A percentile compares a stretch with the other conserved stretches of the same genome.
phyloP scores from a whole-genome alignment of 2,113 vertebrate genomes.

The Sciurus niger region DNA sequence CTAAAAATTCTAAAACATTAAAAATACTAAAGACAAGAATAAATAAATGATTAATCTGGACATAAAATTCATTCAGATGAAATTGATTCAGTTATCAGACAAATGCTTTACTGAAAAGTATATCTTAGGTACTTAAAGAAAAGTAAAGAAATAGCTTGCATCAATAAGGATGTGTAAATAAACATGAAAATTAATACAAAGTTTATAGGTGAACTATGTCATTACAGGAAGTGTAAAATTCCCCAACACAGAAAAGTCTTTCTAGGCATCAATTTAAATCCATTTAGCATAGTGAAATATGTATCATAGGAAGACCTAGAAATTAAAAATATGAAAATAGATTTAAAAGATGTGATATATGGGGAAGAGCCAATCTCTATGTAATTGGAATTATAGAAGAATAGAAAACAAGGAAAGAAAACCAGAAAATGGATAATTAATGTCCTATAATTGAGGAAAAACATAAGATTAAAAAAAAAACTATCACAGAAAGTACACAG shows the following conservation, averaged over 20 bases:
- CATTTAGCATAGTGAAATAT: not conserved
- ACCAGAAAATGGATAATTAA: not conserved
- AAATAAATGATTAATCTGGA: not conserved
- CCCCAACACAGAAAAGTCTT: not conserved
- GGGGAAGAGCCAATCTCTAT: too few species aligned
- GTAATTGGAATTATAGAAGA: not conserved
- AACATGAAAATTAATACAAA: not conserved
- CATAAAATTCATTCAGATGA: not conserved
- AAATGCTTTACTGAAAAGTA: not conserved
- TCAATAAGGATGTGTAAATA: not conserved
- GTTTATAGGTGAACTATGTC: not conserved
- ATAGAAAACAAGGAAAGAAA: not conserved
- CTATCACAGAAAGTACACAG: not conserved
- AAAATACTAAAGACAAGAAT: not conserved
- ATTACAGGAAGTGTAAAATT: not conserved
- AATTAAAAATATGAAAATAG: not conserved
- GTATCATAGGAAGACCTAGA: not conserved
- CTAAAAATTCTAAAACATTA: not conserved
- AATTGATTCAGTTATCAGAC: not conserved
- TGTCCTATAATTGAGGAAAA: not conserved
- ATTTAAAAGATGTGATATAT: not conserved
- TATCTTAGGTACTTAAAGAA: not conserved
- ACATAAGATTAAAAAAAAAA: not conserved
- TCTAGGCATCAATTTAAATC: not conserved
- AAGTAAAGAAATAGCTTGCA: not conserved